Base-by-base conservation (phyloP, 37 sponge, comb jelly and placozoan species). In the Bolinopsis microptera region DNA sequence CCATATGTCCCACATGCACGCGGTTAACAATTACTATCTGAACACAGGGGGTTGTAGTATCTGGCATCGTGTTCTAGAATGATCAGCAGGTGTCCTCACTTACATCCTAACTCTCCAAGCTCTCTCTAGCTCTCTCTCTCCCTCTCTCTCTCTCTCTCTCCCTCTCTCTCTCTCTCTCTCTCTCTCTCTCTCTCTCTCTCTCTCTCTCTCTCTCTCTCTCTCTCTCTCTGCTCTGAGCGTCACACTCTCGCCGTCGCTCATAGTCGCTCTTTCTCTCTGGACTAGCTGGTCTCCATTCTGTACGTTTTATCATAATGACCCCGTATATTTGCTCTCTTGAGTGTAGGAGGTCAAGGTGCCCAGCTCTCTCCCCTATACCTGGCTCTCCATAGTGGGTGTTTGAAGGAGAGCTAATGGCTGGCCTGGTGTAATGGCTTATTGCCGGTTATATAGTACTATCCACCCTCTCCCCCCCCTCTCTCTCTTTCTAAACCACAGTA, bases 131-230 rank as follows among this genome's bases (percentile, higher is more conserved):
- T n/a, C n/a, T n/a, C n/a, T n/a, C n/a, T n/a, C n/a, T n/a, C 68
- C 21, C 68, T 67, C 68, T 67, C 68, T 67, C 68, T 67, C 68
- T 67, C 68, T 67, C 68, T 67, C 68, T 67, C 68, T 67, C 68
- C 21, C 68, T 67, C 68, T 67, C 68, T 67, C 68, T 67, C 68
- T 67, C 68, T 13, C 68, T 67, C 68, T 67, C 68, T 67, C 68
- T 67, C 68, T 67, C 68, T 67, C 68, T 67, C 68, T 67, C 68
- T 67, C 68, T 67, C 68, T 67, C 68, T 67, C 68, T 67, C 68
- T 67, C 68, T 67, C 68, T 67, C 68, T 67, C 68, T 67, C 68
- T 67, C 68, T 67, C 68, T 67, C 68, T 67, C 68, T 67, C 68
- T 67, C 68, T 67, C 68, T 67, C 68, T 67, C n/a, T n/a, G n/a